Base-by-base conservation (phyloP, 2,113 vertebrate genomes). In the Nymphicus hollandicus region DNA sequence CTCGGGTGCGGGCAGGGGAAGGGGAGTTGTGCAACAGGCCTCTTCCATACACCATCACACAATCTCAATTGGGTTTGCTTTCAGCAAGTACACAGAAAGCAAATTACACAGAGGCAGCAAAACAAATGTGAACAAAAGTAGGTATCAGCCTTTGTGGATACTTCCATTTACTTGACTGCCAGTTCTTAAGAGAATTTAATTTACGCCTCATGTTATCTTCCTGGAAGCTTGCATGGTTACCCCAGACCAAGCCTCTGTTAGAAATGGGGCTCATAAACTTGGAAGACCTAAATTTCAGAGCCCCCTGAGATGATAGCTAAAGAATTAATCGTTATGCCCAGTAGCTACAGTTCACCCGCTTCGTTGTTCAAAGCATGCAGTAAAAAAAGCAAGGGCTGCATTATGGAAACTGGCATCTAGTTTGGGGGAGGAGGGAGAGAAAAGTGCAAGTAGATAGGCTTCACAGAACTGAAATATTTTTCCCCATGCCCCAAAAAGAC, bases 201-300 rank as follows among this genome's bases (percentile, higher is more conserved):
- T 91, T 68, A 76, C 5, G 35, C 27, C 18, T 53, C 22, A 10
- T 27, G 22, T 53, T 77, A 74, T 10, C 37, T 87, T 58, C 10
- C 44, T 82, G 47, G 56, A 68, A 91, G 37, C 53, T 77, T 70
- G 22, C 1, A 1, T 28, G 53, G 68, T 46, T 91, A 82, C 31
- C 22, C 15, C 41, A 50, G 35, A 70, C 43, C 19, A 74, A 80
- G 47, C 19, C 16, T 37, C 69, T 76, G 18, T 37, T 44, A 61
- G 41, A 84, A 25, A 41, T 18, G 41, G 52, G 70, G 49, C 66
- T 90, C 46, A 64, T 60, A 87, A 87, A 81, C 56, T 66, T 44
- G 47, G 71, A 76, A 79, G 52, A 56, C 17, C 11, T 72, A 88
- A 29, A 88, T 65, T 91, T 87, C 73, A 89, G 66, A 89, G 43